phyloP scores from a whole-genome alignment of 2,797 vertebrate species.

The Lemur catta region DNA sequence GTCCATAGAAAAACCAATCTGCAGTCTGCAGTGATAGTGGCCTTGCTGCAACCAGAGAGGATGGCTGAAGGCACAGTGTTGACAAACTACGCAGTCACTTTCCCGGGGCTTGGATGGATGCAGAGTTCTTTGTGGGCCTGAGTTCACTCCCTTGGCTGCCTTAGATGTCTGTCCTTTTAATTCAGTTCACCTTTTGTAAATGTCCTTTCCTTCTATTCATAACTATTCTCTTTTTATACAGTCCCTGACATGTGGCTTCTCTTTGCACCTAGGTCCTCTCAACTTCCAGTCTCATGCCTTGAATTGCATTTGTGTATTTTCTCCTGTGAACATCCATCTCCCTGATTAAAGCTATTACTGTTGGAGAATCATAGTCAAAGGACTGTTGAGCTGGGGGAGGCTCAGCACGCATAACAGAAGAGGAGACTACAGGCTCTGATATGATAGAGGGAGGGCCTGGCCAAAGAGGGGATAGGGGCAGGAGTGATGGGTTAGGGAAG shows the following conservation, averaged over 20 bases:
- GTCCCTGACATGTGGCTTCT: neutral
- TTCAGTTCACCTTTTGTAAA: neutral
- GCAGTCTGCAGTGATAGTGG: neutral
- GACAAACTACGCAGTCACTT: neutral
- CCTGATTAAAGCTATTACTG: neutral
- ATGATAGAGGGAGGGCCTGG: neutral
- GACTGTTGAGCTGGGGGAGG: neutral
- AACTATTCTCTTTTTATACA: neutral
- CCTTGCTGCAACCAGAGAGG: neutral
- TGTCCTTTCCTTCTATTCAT: neutral
- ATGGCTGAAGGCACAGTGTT: neutral
- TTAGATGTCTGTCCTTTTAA: neutral
- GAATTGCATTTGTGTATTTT: neutral
- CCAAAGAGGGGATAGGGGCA: neutral
- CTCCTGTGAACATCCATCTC: neutral
- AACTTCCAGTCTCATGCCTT: neutral
- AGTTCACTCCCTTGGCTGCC: neutral
- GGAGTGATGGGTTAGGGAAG: neutral
- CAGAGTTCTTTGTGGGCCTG: neutral
- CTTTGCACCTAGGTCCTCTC: neutral
- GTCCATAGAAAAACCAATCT: neutral
- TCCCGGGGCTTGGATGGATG: neutral
- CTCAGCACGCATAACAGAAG: neutral
- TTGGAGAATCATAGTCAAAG: neutral
- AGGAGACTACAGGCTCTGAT: neutral